Evolutionary conservation across 2,113 vertebrate species (phyloP), one percentile per base, ranked within the genome.

Genomic region (Xenus cinereus): DNA sequence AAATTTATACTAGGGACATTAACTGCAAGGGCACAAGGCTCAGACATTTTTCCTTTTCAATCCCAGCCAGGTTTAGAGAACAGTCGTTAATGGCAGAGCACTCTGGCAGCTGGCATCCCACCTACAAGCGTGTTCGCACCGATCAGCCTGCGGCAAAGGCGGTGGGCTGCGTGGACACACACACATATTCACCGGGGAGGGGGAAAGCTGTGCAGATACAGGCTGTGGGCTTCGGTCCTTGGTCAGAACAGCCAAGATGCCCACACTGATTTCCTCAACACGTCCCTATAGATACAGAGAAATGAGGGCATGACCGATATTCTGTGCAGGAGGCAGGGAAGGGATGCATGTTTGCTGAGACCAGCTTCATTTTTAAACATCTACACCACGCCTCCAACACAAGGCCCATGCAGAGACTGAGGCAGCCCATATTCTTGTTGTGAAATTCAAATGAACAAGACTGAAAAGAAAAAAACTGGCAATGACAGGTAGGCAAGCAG

Each of bases 1-100:
- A 95, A 93, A 92, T 80, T 85, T 84, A 94, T 90, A 72, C 54
- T 12, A 33, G 87, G 62, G 73, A 88, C 37, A 86, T 85, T 80
- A 92, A 84, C 39, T 63, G 56, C 48, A 92, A 83, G 56, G 46
- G 46, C 83, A 93, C 15, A 3, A 74, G 45, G 71, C 83, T 88
- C 66, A 51, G 87, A 27, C 4, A 7, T 89, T 69, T 69, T 18
- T 93, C 77, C 37, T 81, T 21, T 90, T 67, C 89, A 74, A 71
- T 87, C 45, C 67, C 39, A 3, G 89, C 16, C 76, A 93, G 75
- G 59, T 87, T 87, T 68, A 75, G 69, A 87, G 66, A 85, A 90
- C 10, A 60, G 27, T 13, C 14, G 0, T 28, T 28, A 92, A 33
- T 27, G 62, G 73, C 35, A 53, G 79, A 84, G 68, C 32, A 12